These are phyloP conservation scores for Apteryx owenii DNA, from an alignment of 2,113 vertebrate species.

Conservation along the genomic window DNA sequence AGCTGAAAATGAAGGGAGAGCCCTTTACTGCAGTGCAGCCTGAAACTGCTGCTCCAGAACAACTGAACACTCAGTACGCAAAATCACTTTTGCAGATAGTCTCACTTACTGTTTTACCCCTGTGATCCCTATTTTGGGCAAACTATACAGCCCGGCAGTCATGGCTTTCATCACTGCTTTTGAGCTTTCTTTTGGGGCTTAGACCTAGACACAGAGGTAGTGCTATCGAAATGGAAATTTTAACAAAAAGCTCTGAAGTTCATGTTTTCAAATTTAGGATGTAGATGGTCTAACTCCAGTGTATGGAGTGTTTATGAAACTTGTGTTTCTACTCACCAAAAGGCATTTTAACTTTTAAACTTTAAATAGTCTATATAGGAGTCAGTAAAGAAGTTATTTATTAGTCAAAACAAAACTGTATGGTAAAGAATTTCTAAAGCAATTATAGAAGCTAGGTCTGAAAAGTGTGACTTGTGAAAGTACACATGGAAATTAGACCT, in stretches of 20 bases:
- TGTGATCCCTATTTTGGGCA: neutral
- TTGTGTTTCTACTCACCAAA: neutral
- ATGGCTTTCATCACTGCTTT: neutral
- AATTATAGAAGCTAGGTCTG: neutral
- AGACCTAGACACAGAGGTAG: neutral
- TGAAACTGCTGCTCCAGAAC: neutral
- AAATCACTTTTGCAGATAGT: neutral
- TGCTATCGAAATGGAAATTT: neutral
- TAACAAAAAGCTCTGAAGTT: neutral
- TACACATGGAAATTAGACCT: neutral
- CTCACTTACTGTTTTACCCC: neutral
- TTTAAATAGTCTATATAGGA: neutral
- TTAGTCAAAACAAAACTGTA: neutral
- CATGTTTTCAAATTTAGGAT: neutral
- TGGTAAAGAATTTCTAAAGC: neutral
- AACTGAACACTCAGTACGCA: neutral
- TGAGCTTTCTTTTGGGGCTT: neutral
- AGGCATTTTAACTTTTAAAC: neutral
- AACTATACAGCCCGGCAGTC: neutral
- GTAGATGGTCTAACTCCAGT: neutral
- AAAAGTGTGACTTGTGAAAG: neutral
- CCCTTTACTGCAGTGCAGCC: neutral
- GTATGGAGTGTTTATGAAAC: neutral
- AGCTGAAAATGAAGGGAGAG: neutral
- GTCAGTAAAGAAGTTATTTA: neutral